Evolutionary conservation across 2,113 vertebrate genomes (phyloP).

Genomic region (Ailurus styani): DNA sequence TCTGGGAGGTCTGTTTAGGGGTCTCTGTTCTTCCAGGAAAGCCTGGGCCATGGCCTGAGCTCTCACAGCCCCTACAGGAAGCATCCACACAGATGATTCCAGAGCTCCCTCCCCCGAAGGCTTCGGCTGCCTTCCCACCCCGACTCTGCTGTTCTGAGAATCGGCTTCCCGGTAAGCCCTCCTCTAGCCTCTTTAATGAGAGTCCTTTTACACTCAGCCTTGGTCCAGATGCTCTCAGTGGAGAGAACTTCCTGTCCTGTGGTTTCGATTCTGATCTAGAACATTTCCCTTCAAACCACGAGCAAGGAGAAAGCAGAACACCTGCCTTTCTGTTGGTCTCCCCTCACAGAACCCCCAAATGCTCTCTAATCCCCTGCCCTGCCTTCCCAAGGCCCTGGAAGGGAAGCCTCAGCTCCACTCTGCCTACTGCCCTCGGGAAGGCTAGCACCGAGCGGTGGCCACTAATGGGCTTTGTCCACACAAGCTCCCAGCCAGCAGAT

Average conservation of each 20-base stretch:
- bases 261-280: background rate
- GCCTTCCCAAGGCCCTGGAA: background rate
- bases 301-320: background rate
- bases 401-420: background rate
- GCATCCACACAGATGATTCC: background rate
- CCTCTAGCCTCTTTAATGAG: background rate
- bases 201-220: background rate
- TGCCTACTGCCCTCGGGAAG: conserved; percentile 66
- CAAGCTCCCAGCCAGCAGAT: conserved; percentile 72
- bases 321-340: conserved; percentile 5
- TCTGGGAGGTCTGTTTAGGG: background rate
- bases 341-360: background rate
- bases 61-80: background rate
- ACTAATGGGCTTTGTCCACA: conserved; percentile 70
- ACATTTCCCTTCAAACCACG: background rate
- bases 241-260: background rate
- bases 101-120: background rate
- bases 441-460: conserved; percentile 58
- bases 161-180: background rate
- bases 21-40: background rate
- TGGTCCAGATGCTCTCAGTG: background rate
- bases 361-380: background rate
- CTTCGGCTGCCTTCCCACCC: background rate
- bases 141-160: background rate
- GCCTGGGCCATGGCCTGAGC: background rate